These are phyloP conservation scores for Nasonovia ribisnigri DNA, from an alignment of 2,888 invertebrate species.

Conservation along the genomic window DNA sequence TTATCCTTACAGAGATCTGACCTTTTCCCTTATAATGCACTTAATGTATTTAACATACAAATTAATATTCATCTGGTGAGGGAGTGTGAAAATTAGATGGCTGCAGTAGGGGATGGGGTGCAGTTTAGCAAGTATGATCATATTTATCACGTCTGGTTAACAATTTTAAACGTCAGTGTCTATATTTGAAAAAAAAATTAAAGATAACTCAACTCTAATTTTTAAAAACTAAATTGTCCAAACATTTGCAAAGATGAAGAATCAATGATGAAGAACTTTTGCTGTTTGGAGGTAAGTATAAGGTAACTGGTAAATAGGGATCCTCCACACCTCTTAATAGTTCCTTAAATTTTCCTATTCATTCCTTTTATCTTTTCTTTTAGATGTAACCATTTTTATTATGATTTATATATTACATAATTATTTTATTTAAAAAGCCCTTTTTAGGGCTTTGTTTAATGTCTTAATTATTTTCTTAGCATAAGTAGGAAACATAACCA, in stretches of 20 bases:
- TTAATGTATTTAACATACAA: background rate
- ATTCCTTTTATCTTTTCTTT: background rate
- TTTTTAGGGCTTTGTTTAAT: conserved; percentile 58
- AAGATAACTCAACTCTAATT: background rate
- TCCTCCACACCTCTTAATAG: background rate
- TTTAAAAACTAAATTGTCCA: background rate
- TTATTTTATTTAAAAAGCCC: conserved; percentile 40
- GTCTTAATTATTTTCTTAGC: conserved; percentile 40
- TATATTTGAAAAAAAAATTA: background rate
- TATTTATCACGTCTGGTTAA: conserved; percentile 28
- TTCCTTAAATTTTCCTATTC: background rate
- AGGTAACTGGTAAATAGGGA: conserved; percentile 64
- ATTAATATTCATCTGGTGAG: conserved; percentile 17
- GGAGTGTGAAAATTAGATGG: background rate
- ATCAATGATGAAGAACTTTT: background rate
- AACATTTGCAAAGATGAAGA: background rate
- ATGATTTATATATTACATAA: background rate
- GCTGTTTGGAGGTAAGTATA: conserved; percentile 49
- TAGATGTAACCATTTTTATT: conserved; percentile 37
- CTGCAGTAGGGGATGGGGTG: background rate
- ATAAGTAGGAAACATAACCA: conserved; percentile 45
- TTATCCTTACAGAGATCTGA: conserved; percentile 44
- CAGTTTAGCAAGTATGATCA: background rate
- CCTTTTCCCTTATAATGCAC: background rate
- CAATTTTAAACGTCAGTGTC: conserved; percentile 44